Conservation (phyloP, 1,140 invertebrate genomes). For the Tetramorium simillimum region DNA sequence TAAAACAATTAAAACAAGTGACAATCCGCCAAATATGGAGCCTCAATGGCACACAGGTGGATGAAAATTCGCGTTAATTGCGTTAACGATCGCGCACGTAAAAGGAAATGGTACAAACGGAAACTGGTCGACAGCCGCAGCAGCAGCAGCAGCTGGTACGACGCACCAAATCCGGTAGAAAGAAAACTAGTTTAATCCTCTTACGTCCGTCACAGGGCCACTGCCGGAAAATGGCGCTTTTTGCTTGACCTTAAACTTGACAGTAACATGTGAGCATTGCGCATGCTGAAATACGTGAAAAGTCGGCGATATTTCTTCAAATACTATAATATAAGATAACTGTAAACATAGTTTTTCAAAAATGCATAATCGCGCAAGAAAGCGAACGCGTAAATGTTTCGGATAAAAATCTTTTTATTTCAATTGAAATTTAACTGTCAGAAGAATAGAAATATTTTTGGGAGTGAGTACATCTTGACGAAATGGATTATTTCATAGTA, state of each 20-base stretch:
- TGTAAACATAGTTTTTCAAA: neutral
- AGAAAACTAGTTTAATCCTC: slow-evolving; percentile 72
- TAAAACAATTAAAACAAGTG: neutral
- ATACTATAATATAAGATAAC: neutral
- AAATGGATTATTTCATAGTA: neutral
- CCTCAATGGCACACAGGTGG: neutral
- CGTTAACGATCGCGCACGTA: neutral
- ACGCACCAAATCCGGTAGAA: slow-evolving; percentile 44
- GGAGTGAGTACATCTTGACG: neutral
- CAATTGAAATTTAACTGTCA: neutral
- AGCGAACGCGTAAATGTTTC: neutral
- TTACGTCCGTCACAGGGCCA: slow-evolving; percentile 58
- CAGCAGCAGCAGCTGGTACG: slow-evolving; percentile 60
- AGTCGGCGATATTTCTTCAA: neutral
- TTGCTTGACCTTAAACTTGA: slow-evolving; percentile 65
- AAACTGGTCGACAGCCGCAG: slow-evolving; percentile 46
- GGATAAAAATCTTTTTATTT: neutral
- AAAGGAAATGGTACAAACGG: neutral
- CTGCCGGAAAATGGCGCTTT: slow-evolving; percentile 66
- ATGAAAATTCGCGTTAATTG: slow-evolving; percentile 52
- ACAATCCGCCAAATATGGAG: neutral
- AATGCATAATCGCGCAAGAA: neutral
- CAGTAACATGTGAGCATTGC: slow-evolving; percentile 55
- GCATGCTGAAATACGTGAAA: neutral
- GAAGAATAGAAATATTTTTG: neutral